A percentile compares a stretch with the other conserved stretches of the same genome.
phyloP scores from a whole-genome alignment of 2,797 vertebrate species.

The Falco biarmicus region DNA sequence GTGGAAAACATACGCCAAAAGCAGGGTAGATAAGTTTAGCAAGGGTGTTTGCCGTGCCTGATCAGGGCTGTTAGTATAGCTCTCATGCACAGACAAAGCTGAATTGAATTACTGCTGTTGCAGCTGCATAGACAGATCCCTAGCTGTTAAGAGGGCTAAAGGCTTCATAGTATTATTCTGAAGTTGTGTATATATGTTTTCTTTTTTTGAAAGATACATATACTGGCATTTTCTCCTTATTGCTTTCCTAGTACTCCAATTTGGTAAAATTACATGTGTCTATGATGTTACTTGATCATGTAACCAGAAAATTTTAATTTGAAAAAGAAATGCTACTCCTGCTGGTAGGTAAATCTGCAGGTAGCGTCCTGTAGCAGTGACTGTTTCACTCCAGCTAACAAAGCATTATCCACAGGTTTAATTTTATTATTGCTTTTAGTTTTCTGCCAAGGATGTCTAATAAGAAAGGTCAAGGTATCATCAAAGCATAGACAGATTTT shows the following conservation, averaged over 20 bases:
- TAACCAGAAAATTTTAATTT: background rate
- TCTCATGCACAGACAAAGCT: background rate
- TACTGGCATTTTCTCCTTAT: background rate
- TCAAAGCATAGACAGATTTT: conserved; percentile 83
- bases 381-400: conserved; percentile 54
- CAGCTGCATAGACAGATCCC: background rate
- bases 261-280: background rate
- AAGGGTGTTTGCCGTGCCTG: background rate
- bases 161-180: background rate
- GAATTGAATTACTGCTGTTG: background rate
- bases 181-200: background rate
- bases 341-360: background rate
- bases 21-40: background rate
- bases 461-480: conserved; percentile 89
- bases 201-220: background rate
- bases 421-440: conserved; percentile 74
- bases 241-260: background rate
- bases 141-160: background rate
- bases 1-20: background rate
- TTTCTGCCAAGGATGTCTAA: conserved; percentile 80
- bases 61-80: background rate
- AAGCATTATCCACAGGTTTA: conserved; percentile 66
- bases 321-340: background rate
- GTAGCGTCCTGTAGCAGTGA: background rate
- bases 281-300: background rate